phyloP scores from a whole-genome alignment of 2,113 vertebrate species.

The Proteles cristata region DNA sequence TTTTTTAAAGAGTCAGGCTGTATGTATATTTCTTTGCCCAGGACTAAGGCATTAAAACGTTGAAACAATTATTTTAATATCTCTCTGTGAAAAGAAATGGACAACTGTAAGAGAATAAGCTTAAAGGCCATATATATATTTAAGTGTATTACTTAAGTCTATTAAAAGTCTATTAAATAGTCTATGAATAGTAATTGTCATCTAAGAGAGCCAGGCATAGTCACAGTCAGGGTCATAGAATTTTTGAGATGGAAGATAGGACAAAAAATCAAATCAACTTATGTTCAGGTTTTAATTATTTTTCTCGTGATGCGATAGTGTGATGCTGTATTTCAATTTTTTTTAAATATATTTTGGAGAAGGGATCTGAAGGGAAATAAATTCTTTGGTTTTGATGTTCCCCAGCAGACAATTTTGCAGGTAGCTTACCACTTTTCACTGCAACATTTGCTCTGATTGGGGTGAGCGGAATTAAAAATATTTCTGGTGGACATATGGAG shows the following conservation, averaged over 20 bases:
- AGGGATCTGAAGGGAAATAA: not conserved
- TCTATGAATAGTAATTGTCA: not conserved
- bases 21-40: not conserved
- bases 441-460: slow-evolving; percentile 25
- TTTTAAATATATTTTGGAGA: not conserved
- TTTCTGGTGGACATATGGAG: slow-evolving; percentile 66
- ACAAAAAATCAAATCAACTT: not conserved
- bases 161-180: too few relatives aligned
- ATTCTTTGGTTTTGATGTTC: not conserved
- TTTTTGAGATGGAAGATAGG: not conserved
- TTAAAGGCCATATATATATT: not conserved
- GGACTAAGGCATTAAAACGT: not conserved
- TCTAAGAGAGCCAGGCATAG: not conserved
- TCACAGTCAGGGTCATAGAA: not conserved
- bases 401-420: not conserved
- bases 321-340: not conserved
- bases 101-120: not conserved
- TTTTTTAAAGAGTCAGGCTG: not conserved
- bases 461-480: slow-evolving; percentile 49
- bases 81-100: not conserved
- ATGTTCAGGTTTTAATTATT: not conserved
- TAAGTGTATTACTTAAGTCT: too few relatives aligned
- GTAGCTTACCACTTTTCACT: not conserved
- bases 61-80: not conserved
- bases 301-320: not conserved